Evolutionary conservation across 2,797 vertebrate genomes (phyloP).

Genomic region (Rhynchotus rufescens): DNA sequence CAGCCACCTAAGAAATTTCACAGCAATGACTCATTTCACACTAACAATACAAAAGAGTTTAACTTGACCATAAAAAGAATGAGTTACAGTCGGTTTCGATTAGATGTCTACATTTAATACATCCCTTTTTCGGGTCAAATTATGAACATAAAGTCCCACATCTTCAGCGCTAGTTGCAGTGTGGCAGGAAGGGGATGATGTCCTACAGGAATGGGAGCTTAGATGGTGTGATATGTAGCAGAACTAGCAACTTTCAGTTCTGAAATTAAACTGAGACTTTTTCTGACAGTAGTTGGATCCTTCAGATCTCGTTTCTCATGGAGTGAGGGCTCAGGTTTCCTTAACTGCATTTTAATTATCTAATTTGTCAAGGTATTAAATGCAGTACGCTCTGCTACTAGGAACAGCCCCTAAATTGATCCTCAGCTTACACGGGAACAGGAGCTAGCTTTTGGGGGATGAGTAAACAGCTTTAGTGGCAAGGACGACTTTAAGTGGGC

Average conservation of each 20-base stretch:
- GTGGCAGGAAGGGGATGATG: not conserved
- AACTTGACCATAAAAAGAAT: slow-evolving; percentile 52
- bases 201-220: not conserved
- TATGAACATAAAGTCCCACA: not conserved
- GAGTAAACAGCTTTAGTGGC: not conserved
- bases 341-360: not conserved
- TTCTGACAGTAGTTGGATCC: not conserved
- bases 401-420: not conserved
- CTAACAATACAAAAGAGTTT: slow-evolving; percentile 59
- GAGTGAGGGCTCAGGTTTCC: not conserved
- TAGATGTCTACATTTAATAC: not conserved
- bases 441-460: not conserved
- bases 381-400: not conserved
- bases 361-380: not conserved
- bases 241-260: not conserved
- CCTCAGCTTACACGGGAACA: not conserved
- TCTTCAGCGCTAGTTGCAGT: not conserved
- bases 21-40: slow-evolving; percentile 77
- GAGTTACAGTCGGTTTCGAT: not conserved
- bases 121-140: not conserved
- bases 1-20: slow-evolving; percentile 79
- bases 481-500: not conserved
- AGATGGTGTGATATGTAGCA: not conserved
- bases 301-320: not conserved
- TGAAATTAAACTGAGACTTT: not conserved